These are phyloP conservation scores for Luidia sarsii DNA, from an alignment of 53 echinoderm and acorn worm genomes.

Conservation along the genomic window DNA sequence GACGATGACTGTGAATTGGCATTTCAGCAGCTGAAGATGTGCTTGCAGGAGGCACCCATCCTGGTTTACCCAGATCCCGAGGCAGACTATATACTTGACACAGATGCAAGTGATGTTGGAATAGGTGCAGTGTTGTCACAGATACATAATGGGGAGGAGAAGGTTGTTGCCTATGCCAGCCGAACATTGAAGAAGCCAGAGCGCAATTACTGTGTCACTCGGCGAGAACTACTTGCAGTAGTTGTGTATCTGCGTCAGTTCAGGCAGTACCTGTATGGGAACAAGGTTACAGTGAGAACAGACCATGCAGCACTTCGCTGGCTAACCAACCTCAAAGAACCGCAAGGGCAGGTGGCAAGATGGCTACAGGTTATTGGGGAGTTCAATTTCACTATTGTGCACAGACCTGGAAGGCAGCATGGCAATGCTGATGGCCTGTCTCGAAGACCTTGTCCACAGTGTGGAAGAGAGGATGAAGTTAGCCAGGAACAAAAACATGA, in stretches of 20 bases:
- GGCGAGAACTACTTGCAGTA: neutral
- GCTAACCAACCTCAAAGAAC: conserved; percentile 6
- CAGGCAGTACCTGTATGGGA: conserved; percentile 3
- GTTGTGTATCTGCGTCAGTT: conserved; percentile 5
- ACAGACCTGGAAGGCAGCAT: conserved; percentile 12
- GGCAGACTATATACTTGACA: conserved; percentile 28
- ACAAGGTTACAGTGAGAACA: neutral
- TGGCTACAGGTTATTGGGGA: neutral
- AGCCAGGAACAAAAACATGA: too few species aligned
- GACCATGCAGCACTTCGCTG: conserved; percentile 21
- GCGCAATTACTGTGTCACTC: conserved; percentile 2
- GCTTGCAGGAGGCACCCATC: neutral
- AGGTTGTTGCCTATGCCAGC: conserved; percentile 10
- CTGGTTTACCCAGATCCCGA: neutral
- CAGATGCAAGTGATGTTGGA: conserved; percentile 4
- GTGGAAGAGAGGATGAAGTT: too few species aligned
- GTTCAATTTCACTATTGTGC: neutral
- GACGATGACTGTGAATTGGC: neutral
- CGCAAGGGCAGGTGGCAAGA: conserved; percentile 17
- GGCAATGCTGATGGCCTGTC: conserved; percentile 42
- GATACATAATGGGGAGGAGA: neutral
- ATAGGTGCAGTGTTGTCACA: conserved; percentile 17
- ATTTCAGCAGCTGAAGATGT: neutral
- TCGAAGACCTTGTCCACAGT: neutral
- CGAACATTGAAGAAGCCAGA: conserved; percentile 5